Base-by-base conservation (phyloP, 2,797 vertebrate genomes). In the Erethizon dorsatum region DNA sequence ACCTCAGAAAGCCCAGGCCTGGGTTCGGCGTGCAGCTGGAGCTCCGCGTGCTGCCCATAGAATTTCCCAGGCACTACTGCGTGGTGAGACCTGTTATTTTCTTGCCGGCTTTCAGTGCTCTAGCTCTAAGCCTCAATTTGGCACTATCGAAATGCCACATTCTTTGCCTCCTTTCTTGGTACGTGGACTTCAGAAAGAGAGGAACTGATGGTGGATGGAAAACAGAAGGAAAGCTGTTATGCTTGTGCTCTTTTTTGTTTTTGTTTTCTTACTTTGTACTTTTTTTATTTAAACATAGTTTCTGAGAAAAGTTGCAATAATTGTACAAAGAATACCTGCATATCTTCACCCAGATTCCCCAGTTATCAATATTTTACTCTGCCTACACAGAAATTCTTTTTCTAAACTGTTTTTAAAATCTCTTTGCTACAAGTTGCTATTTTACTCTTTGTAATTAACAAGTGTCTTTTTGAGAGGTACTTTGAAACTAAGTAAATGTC, bases 21-120 rank as follows among this genome's bases (percentile, higher is more conserved):
- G 45, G 59, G 6, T n/a, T 78, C 7, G 6, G 13, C 1, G 3
- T 6, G 15, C 61, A 37, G 41, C 83, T 52, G 61, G 31, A 65
- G 78, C 47, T 37, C 28, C 31, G 56, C 31, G 0, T 10, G 50
- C 69, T 52, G n/a, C 59, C 41, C 69, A 57, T 33, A 65, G 69
- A 57, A 56, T 83, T 80, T 88, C 52, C 67, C 91, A 71, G 65
- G 82, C 77, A 22, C 37, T n/a, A 17, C 37, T 2, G 15, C 17
- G 9, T 37, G 56, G 52, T 13, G 41, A 96, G 80, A 63, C 59
- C 52, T 94, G 82, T 69, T 78, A 78, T 83, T 92, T 92, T 94
- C 89, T 78, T 87, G 67, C 61, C 33, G 47, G 47, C 22, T 65
- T 52, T 90, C 83, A 78, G 56, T 5, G 5, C 3, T 91, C 56